phyloP scores from a whole-genome alignment of 2,113 vertebrate species.

The Ophthalmotilapia sp. region DNA sequence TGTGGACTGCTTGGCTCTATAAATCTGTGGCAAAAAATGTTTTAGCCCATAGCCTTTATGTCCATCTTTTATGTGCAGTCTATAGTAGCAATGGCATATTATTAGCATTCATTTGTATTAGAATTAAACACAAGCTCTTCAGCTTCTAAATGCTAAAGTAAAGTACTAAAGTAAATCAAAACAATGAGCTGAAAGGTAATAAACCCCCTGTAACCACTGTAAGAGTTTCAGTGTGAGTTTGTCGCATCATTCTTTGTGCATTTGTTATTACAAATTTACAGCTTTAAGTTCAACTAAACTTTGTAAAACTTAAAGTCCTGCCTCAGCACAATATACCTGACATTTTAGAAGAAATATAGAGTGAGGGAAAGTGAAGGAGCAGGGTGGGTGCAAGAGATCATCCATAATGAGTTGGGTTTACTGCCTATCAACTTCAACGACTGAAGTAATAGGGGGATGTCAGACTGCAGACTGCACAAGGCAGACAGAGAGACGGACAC shows the following conservation, averaged over 20 bases:
- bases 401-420: conserved; percentile 37
- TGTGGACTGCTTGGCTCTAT: not conserved
- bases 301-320: not conserved
- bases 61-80: not conserved
- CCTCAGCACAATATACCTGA: not conserved
- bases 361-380: not conserved
- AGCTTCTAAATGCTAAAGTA: not conserved
- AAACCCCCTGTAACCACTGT: not conserved
- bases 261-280: not conserved
- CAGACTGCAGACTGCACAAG: conserved; percentile 10
- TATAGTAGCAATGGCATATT: not conserved
- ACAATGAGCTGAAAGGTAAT: not conserved
- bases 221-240: not conserved
- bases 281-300: not conserved
- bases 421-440: conserved; percentile 13
- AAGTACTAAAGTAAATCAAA: not conserved
- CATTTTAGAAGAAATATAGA: conserved; percentile 16
- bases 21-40: not conserved
- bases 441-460: conserved; percentile 5
- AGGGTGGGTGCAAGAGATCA: not conserved
- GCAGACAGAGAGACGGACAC: not conserved
- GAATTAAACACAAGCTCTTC: not conserved
- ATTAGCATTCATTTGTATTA: rapidly evolving
- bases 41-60: not conserved
- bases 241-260: not conserved